Evolutionary conservation across 1,140 invertebrate genomes (phyloP).

Genomic region (Dolichoris vasculosae): DNA sequence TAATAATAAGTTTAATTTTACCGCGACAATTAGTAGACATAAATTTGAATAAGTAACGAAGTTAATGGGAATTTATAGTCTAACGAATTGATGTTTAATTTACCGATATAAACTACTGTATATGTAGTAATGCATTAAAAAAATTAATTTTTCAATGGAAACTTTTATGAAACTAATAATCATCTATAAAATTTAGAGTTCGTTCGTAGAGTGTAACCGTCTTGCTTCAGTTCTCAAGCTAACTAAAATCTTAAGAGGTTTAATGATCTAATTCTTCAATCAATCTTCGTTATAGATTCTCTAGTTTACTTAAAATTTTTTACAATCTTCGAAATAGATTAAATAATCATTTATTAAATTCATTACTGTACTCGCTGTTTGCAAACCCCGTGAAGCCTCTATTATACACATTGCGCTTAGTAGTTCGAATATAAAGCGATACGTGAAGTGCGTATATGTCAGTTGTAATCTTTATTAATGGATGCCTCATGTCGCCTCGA

Average conservation of each 20-base stretch:
- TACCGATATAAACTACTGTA: too few species aligned
- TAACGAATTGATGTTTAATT: neutral
- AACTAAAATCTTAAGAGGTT: neutral
- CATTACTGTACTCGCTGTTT: neutral
- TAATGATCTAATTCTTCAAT: neutral
- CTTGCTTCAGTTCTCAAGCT: neutral
- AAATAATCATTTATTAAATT: neutral
- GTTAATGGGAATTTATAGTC: neutral
- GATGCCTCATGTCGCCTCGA: slow-evolving; percentile 4
- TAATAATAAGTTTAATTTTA: neutral
- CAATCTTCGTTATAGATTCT: neutral
- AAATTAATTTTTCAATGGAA: too few species aligned
- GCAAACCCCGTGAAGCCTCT: neutral
- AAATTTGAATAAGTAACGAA: neutral
- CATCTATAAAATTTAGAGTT: too few species aligned
- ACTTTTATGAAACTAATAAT: too few species aligned
- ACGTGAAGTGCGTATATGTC: neutral
- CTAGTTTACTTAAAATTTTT: neutral
- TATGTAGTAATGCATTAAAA: too few species aligned
- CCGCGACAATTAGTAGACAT: neutral
- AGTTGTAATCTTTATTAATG: slow-evolving; percentile 46
- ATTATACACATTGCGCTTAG: neutral
- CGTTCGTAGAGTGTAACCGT: neutral
- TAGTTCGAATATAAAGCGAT: slow-evolving; percentile 53
- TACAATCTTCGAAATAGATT: neutral